These are phyloP conservation scores for Acridotheres tristis DNA, from an alignment of 2,797 vertebrate genomes.

Conservation along the genomic window DNA sequence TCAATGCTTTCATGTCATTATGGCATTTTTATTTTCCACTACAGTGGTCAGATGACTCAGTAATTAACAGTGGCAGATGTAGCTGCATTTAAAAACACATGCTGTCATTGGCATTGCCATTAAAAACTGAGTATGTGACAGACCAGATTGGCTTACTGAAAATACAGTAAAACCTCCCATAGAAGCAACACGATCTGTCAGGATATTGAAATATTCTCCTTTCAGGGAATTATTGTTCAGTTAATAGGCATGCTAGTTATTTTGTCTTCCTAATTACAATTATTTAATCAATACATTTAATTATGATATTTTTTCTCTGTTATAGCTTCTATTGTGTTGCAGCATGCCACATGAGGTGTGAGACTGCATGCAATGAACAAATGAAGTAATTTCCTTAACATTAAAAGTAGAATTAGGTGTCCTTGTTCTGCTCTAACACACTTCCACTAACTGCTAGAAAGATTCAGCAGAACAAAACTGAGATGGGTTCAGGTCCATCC, in stretches of 20 bases:
- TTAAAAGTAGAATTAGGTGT: not conserved
- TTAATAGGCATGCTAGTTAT: not conserved
- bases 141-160: conserved; percentile 14
- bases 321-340: not conserved
- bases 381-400: not conserved
- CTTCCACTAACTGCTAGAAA: not conserved
- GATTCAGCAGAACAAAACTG: not conserved
- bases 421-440: not conserved
- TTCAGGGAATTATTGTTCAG: not conserved
- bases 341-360: not conserved
- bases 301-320: not conserved
- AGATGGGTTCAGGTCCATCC: not conserved
- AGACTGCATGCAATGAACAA: not conserved
- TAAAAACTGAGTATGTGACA: conserved; percentile 46
- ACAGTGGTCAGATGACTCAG: not conserved
- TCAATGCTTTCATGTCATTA: not conserved
- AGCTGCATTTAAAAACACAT: conserved; percentile 36
- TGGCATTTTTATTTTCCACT: conserved; percentile 1
- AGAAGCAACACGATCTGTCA: not conserved
- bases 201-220: not conserved
- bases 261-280: not conserved
- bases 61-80: conserved; percentile 58
- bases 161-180: conserved; percentile 6
- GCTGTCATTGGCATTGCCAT: conserved; percentile 5
- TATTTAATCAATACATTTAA: not conserved